Base-by-base conservation (phyloP, 2,113 vertebrate species). In the Meles meles region DNA sequence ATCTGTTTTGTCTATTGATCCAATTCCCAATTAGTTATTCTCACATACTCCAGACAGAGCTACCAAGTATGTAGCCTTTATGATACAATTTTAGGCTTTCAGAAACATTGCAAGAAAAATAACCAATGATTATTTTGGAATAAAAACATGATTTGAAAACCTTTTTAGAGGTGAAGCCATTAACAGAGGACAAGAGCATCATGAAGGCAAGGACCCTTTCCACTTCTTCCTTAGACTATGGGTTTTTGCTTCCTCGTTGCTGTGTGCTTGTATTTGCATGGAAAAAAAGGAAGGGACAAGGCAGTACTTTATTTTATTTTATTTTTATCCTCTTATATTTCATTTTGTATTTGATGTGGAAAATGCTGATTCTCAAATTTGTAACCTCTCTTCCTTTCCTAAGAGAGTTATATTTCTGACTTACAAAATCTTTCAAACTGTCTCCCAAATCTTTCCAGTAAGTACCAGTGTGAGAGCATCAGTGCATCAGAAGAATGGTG, bases 131-230 rank as follows among this genome's bases (percentile, higher is more conserved):
- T 76, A 63, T 81, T 90, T 15, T 90, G 10, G 37, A 77, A 65
- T 79, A 47, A 94, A 97, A 93, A 31, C 59, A 90, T 0, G 10
- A 52, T 67, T 77, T 59, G 14, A 34, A 86, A 94, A n/a, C 11
- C 11, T 3, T 82, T 88, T 91, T 23, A 13, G 9, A 86, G 86
- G 63, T 47, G 4, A 82, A 83, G 23, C 55, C 29, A 52, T 76
- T 83, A 12, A 17, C 37, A 59, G 29, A 74, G 5, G 1, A 23
- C 29, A 18, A 14, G 27, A 88, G 0, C 9, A 11, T 25, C 6
- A 15, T 0, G 3, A 39, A 47, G 34, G 6, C 15, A 13, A 81
- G 7, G 11, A 10, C 18, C n/a, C 4, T 23, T 3, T 39, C 6
- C 31, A 44, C 57, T 29, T 61, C 31, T 34, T 42, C 14, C 17